These are phyloP conservation scores for Archilochus colubris DNA, from an alignment of 2,113 vertebrate genomes.

Conservation along the genomic window DNA sequence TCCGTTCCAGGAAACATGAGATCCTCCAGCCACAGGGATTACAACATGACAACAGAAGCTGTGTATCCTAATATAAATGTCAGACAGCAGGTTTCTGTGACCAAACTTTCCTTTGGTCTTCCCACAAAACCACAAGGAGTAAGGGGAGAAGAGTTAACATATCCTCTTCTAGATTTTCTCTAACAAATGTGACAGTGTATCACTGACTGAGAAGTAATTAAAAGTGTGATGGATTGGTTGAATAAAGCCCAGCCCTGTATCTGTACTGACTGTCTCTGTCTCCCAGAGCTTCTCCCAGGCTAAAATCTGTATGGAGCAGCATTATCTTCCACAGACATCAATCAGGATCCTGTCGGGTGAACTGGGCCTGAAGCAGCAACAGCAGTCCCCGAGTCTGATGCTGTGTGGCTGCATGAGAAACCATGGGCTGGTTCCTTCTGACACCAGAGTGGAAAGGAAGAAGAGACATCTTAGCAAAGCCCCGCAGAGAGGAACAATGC, in stretches of 20 bases:
- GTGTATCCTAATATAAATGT: background rate
- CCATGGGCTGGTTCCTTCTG: background rate
- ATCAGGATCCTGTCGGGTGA: background rate
- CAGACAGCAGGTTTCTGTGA: background rate
- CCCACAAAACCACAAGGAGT: conserved; percentile 56
- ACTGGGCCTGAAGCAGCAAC: background rate
- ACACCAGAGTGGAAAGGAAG: background rate
- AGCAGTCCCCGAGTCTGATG: background rate
- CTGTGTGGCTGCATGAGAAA: accelerated
- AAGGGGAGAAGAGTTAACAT: conserved; percentile 24
- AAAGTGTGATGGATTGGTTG: background rate
- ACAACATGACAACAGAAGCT: conserved; percentile 1
- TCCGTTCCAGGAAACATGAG: conserved; percentile 27
- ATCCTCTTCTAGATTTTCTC: background rate
- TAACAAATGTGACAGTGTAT: background rate
- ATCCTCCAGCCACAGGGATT: background rate
- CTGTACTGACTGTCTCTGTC: background rate
- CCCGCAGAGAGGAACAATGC: background rate
- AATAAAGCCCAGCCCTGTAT: background rate
- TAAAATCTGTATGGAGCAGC: background rate
- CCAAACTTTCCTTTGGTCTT: conserved; percentile 26
- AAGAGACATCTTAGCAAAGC: background rate
- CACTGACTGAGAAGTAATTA: background rate
- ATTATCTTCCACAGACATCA: background rate
- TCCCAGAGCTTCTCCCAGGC: background rate